phyloP scores from a whole-genome alignment of 2,113 vertebrate genomes.

The Carettochelys insculpta region DNA sequence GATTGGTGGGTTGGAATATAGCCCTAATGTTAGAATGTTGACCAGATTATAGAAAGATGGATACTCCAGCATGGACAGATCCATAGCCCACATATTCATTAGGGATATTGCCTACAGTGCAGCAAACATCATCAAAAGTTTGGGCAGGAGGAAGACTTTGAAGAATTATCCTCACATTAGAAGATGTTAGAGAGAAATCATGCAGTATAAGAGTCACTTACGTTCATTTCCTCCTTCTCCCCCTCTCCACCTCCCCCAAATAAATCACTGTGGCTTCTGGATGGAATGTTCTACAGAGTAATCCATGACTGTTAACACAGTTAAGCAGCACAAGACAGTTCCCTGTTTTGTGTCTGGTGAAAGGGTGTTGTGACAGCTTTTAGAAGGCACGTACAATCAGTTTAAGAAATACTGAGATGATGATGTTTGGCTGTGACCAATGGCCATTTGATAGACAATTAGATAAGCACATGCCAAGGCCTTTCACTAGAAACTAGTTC shows the following conservation, averaged over 20 bases:
- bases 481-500: background rate
- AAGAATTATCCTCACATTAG: background rate
- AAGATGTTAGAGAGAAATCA: background rate
- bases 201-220: background rate
- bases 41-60: background rate
- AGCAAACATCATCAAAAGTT: background rate
- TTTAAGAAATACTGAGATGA: background rate
- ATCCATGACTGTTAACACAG: background rate
- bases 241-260: no score
- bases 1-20: no score
- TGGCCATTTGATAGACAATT: background rate
- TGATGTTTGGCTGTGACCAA: background rate
- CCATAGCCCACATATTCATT: no score
- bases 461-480: background rate
- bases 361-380: background rate
- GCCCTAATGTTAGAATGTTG: background rate
- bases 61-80: background rate
- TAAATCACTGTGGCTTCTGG: background rate
- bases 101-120: background rate
- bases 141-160: background rate
- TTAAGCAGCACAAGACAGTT: background rate
- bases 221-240: no score
- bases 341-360: background rate
- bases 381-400: background rate
- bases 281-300: background rate